Base-by-base conservation (phyloP, 1,140 invertebrate genomes). In the Tetranychus urticae region DNA sequence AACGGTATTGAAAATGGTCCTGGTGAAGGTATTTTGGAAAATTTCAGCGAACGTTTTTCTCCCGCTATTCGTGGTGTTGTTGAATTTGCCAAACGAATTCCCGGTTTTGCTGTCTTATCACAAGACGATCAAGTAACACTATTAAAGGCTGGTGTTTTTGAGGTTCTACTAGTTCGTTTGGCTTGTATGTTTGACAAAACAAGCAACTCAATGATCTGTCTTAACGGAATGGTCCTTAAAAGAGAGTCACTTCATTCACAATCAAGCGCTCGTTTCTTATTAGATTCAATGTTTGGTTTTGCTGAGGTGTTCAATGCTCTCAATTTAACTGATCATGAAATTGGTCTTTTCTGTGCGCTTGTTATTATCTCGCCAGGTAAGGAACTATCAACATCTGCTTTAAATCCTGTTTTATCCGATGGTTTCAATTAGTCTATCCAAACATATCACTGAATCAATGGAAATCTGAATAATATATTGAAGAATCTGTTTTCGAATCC, bases 261-360 rank as follows among this genome's bases (percentile, higher is more conserved):
- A 67, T 86, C 84, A 63, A 92, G 92, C 74, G 88, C 88, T 12
- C 79, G 88, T 66, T 93, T 93, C 71, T 80, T 97, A 36, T 85
- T 94, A 73, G 88, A 94, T 69, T 92, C 87, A 63, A 96, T 94
- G 76, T 93, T 97, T 71, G 92, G 96, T 69, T 93, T 97, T 73
- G 88, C 90, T 47, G 89, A 93, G 69, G 79, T 88, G 65, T 83
- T 97, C 71, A 93, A 94, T 71, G 80, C 81, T 7, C 79, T 96
- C 69, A 80, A 84, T 69, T 75, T 97, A 58, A 84, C 84, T 12
- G 92, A 97, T 70, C 83, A 85, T 37, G 89, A 97, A 71, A 80
- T 97, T 60, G 90, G 87, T 36, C 76, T 97, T 1, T 92, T 96
- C 75, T 92, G 87, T 75, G 87, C 90, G 60, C 84, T 94, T 55